Evolutionary conservation across 2,113 vertebrate genomes (phyloP).

Genomic region (Hassar affinis): DNA sequence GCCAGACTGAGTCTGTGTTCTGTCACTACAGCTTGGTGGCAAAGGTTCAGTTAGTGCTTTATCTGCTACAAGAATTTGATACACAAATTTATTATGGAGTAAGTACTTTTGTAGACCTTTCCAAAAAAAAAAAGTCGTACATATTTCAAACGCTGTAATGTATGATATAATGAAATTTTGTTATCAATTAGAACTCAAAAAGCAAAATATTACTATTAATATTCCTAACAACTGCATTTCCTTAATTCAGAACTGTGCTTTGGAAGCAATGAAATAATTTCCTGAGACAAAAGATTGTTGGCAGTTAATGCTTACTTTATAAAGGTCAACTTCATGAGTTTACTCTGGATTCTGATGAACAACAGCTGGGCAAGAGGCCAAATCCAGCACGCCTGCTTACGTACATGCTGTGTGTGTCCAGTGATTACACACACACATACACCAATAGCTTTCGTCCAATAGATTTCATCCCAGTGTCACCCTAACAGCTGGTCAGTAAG

Average conservation of each 20-base stretch:
- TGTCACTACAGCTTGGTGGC: not conserved
- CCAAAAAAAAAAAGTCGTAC: not conserved
- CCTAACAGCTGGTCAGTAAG: constrained; percentile 53
- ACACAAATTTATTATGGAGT: not conserved
- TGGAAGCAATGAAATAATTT: constrained; percentile 15
- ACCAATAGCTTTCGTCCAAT: constrained; percentile 6
- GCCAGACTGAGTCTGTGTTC: not conserved
- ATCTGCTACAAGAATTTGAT: not conserved
- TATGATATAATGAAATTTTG: too few species aligned
- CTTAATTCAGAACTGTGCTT: not conserved
- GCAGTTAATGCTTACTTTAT: constrained; percentile 9
- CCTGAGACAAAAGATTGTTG: constrained; percentile 24
- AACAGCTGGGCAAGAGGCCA: constrained; percentile 64
- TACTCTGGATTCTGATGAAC: constrained; percentile 59
- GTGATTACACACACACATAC: constrained; percentile 58
- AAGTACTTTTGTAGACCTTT: not conserved
- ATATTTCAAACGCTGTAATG: not conserved
- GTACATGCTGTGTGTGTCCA: constrained; percentile 49
- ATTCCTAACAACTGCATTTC: not conserved
- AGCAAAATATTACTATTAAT: not conserved
- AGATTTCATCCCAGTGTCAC: not conserved
- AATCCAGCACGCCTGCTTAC: constrained; percentile 44
- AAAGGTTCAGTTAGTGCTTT: not conserved
- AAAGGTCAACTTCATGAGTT: constrained; percentile 48
- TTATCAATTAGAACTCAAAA: not conserved